These are phyloP conservation scores for Notarius quadriscutis DNA, from an alignment of 2,113 vertebrate species.

Conservation along the genomic window DNA sequence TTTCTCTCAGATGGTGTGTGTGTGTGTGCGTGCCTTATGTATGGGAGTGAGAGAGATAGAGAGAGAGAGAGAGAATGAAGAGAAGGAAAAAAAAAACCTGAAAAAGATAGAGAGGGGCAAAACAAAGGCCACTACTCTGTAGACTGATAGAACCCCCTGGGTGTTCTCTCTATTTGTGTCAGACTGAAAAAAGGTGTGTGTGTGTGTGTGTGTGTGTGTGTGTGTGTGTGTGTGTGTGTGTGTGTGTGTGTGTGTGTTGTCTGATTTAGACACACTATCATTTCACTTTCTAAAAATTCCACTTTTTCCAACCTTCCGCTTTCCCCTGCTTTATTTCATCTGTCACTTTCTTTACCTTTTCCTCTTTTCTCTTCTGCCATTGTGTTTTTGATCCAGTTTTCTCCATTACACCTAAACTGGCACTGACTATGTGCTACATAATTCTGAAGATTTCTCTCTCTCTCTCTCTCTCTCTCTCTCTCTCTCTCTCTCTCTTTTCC, in stretches of 20 bases:
- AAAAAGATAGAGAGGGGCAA: slow-evolving; percentile 31
- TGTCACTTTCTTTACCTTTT: slow-evolving; percentile 49
- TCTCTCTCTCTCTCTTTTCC: not conserved
- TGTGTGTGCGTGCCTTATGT: not conserved
- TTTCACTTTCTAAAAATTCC: slow-evolving; percentile 1
- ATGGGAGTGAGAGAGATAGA: slow-evolving; percentile 8
- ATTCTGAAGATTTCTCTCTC: slow-evolving; percentile 40
- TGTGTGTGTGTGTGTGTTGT: slow-evolving; percentile 41
- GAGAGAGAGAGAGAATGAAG: slow-evolving; percentile 34
- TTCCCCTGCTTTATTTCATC: slow-evolving; percentile 53
- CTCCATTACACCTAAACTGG: slow-evolving; percentile 5
- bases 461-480: not conserved
- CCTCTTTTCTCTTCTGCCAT: slow-evolving; percentile 52
- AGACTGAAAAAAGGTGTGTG: slow-evolving; percentile 47
- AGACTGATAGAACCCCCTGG: slow-evolving; percentile 54
- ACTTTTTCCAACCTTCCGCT: not conserved
- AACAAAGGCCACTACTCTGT: slow-evolving; percentile 50
- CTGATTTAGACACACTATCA: not conserved
- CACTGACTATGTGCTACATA: slow-evolving; percentile 58
- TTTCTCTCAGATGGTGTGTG: not conserved
- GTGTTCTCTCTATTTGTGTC: slow-evolving; percentile 58
- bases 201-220: slow-evolving; percentile 53
- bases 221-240: slow-evolving; percentile 55
- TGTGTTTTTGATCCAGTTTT: slow-evolving; percentile 31
- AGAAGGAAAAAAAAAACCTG: slow-evolving; percentile 13